Conservation (phyloP, 2,113 vertebrate genomes). For the Oncorhynchus mykiss region DNA sequence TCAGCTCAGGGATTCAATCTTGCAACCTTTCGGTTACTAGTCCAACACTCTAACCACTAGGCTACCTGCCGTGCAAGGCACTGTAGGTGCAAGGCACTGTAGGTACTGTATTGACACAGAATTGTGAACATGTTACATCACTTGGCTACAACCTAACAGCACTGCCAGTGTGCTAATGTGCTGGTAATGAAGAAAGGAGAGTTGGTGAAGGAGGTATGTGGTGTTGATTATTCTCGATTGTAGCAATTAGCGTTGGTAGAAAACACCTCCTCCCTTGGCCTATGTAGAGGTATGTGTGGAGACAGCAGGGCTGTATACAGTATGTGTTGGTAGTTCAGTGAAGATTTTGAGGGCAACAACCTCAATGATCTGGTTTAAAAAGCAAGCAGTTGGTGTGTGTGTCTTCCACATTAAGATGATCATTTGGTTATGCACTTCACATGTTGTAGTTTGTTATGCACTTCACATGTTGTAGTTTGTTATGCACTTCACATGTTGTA, state of each 20-base stretch:
- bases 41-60: no score
- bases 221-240: constrained; percentile 41
- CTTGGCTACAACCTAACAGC: neutral
- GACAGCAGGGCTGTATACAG: no score
- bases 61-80: no score
- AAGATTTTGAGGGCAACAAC: neutral
- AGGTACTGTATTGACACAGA: neutral
- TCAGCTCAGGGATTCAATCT: no score
- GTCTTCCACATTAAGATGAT: neutral
- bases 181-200: neutral
- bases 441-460: no score
- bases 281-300: neutral
- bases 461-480: no score
- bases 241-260: constrained; percentile 34
- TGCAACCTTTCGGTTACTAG: no score
- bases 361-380: neutral
- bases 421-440: neutral
- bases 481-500: no score
- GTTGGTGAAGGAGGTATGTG: constrained; percentile 11
- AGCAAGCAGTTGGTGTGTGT: constrained; percentile 4
- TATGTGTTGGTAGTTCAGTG: no score
- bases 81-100: no score
- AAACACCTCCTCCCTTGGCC: neutral
- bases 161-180: neutral
- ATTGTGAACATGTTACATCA: neutral